Base-by-base conservation (phyloP, 2,797 vertebrate genomes). In the Phoxinus dragarum region DNA sequence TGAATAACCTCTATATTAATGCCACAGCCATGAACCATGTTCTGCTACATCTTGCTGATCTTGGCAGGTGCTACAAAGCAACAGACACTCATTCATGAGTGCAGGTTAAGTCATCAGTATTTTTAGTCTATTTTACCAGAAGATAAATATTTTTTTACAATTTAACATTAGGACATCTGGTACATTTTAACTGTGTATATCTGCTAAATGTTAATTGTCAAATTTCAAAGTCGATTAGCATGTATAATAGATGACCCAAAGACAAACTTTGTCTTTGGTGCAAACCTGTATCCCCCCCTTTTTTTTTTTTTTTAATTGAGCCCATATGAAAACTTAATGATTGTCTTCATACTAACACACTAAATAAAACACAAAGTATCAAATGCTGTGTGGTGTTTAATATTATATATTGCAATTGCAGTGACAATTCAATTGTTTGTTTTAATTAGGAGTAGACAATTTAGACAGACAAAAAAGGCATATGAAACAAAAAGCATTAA, bases 311-410 rank as follows among this genome's bases (percentile, higher is more conserved):
- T 67, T 5, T 10, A 38, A 68, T 68, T 3, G 31, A 67, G 7
- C 34, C 36, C 23, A 72, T 12, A 27, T 31, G 1, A 71, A 71
- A n/a, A 16, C 40, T 19, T 12, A 47, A 80, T 68, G 10, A 80
- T n/a, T 69, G 31, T 52, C 4, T 69, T 66, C 31, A 49, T 56
- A 34, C 61, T 34, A 52, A 80, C 6, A 67, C 69, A 40, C 19
- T 71, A 72, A 71, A 80, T 80, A 52, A 80, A 80, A 31, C 61
- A 80, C 78, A 0, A 34, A 80, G 7, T 7, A 34, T 17, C 19
- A 79, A 11, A 66, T 68, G 2, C 0, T 27, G 16, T 14, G 9
- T 80, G 44, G 36, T 68, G 34, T 56, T 71, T 66, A 64, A 14
- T 64, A 31, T 64, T 31, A 61, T 64, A 31, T 31, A 64, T 14